phyloP scores from a whole-genome alignment of 2,797 vertebrate species.

The Dendrocincla fuliginosa region DNA sequence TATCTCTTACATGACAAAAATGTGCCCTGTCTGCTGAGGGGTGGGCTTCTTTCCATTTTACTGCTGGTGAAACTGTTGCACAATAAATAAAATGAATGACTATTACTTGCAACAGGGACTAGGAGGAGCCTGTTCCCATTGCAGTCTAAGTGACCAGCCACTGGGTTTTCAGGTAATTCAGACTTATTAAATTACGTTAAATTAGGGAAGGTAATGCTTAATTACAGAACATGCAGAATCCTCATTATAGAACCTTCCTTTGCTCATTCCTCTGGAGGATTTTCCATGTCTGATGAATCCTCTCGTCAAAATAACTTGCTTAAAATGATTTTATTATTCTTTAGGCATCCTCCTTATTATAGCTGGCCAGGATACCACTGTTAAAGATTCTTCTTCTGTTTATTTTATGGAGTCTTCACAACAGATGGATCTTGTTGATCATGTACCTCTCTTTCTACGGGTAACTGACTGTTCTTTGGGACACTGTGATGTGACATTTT shows the following conservation, averaged over 20 bases:
- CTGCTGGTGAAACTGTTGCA: background rate
- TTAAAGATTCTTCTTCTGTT: background rate
- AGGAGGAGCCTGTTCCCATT: background rate
- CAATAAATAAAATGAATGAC: background rate
- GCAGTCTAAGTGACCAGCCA: background rate
- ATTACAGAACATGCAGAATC: background rate
- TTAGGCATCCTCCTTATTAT: background rate
- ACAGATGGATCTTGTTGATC: background rate
- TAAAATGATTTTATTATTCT: background rate
- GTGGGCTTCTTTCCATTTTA: background rate
- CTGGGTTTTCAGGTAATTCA: background rate
- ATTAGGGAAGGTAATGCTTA: background rate
- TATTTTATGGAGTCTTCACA: background rate
- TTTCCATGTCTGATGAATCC: background rate
- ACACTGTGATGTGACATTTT: background rate
- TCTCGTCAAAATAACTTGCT: background rate
- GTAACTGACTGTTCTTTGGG: background rate
- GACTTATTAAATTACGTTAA: background rate
- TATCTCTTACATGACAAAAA: background rate
- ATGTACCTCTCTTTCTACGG: background rate
- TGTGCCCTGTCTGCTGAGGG: background rate
- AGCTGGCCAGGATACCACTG: background rate
- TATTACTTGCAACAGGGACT: background rate
- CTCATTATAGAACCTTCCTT: background rate
- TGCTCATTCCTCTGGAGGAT: background rate